Conservation (phyloP, 1,140 invertebrate genomes). For the Magallana gigas region DNA sequence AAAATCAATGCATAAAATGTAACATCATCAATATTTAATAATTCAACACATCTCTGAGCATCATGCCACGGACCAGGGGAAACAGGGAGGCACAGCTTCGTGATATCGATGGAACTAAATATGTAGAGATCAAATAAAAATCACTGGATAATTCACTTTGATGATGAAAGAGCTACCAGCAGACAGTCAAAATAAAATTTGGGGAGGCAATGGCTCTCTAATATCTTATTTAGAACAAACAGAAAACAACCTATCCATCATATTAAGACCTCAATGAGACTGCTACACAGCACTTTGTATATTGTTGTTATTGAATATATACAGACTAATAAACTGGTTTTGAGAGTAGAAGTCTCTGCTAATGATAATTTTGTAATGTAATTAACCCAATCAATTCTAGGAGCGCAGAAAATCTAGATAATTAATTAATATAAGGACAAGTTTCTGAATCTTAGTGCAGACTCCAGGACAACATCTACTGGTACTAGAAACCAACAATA, state of each 20-base stretch:
- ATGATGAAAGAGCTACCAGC: neutral
- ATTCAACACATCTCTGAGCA: neutral
- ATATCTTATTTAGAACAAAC: neutral
- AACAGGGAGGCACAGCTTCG: neutral
- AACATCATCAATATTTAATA: neutral
- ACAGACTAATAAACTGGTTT: no score
- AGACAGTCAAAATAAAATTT: slow-evolving; percentile 12
- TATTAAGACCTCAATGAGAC: no score
- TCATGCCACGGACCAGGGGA: neutral
- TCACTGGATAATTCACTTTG: slow-evolving; percentile 7
- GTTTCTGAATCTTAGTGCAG: no score
- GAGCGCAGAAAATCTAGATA: no score
- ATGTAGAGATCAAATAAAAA: neutral
- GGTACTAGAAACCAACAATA: no score
- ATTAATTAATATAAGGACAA: no score
- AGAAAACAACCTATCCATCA: neutral
- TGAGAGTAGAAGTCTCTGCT: no score
- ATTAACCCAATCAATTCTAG: no score
- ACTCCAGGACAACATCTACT: no score
- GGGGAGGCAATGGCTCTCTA: neutral
- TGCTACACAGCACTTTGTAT: no score
- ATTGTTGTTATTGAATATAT: no score
- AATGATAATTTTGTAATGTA: no score
- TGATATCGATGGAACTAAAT: neutral
- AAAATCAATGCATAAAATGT: slow-evolving; percentile 1